Evolutionary conservation across 2,113 vertebrate species (phyloP), one percentile per base, ranked within the genome.

Genomic region (Macrotus californicus): DNA sequence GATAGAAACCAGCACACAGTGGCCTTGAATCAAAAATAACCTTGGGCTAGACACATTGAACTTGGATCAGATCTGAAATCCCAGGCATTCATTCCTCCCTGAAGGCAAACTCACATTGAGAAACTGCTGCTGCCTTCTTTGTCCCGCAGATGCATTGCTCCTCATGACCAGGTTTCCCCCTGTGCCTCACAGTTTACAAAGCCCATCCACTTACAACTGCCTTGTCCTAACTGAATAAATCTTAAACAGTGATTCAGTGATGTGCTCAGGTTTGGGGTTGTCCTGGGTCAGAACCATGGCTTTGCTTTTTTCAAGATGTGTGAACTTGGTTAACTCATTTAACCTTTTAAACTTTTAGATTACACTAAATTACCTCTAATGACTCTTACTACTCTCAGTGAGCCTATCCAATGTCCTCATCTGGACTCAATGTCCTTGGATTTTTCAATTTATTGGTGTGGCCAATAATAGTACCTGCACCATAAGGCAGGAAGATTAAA

Each of bases 1-100:
- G 98, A 94, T 94, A 81, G 97, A 95, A 97, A 84, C 89, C 87
- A 91, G 76, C 87, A 81, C 96, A 75, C 69, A 0, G 0, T 73
- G 36, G 26, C 75, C 94, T 93, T 73, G 83, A 66, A 1, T 2
- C 52, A 92, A 93, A 96, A 96, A 87, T 0, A 3, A 93, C 81
- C 90, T 72, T 89, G 15, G 66, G 77, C 64, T 8, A 86, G 87
- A 84, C 92, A 82, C 7, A 48, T 2, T 36, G 50, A 95, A 79
- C 86, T 87, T 91, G 79, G 79, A 85, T 86, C 54, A 21, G 26
- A 86, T 36, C 89, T 96, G 83, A 90, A 36, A 81, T 87, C 75
- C 50, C 66, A 76, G 24, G 46, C 34, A 61, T 66, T 24, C 50
- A 7, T 43, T 73, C 39, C 81, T 94, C 69, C 8, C 41, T 18